A percentile compares a stretch with the other conserved stretches of the same genome.
These are phyloP conservation scores for Engystomops pustulosus DNA, from an alignment of 2,113 vertebrate genomes.

Conservation along the genomic window DNA sequence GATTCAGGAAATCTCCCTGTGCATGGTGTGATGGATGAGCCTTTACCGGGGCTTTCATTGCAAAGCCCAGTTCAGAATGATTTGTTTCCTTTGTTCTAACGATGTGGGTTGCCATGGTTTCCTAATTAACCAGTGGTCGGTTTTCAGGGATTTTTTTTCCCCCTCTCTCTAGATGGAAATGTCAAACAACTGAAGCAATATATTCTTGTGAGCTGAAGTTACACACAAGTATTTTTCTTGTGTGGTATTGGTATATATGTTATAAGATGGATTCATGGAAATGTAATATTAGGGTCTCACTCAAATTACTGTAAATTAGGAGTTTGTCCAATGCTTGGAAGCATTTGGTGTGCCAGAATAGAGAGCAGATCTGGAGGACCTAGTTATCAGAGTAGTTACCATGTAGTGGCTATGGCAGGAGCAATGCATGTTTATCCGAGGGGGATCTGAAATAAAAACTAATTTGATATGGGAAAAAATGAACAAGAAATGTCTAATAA, in stretches of 20 bases:
- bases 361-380: too few relatives aligned
- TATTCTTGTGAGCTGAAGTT: slow-evolving; percentile 6
- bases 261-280: too few relatives aligned
- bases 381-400: too few relatives aligned
- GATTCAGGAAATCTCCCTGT: slow-evolving; percentile 8
- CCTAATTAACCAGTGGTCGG: slow-evolving; percentile 49
- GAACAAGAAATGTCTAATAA: too few relatives aligned
- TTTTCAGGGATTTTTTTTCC: slow-evolving; percentile 25
- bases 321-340: background rate
- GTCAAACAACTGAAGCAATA: slow-evolving; percentile 9
- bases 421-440: too few relatives aligned
- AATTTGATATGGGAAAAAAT: too few relatives aligned
- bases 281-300: background rate
- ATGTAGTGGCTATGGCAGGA: too few relatives aligned
- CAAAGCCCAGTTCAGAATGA: slow-evolving; percentile 49
- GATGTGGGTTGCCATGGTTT: slow-evolving; percentile 47
- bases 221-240: background rate
- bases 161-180: slow-evolving; percentile 8
- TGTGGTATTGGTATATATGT: too few relatives aligned
- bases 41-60: slow-evolving; percentile 44
- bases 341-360: too few relatives aligned
- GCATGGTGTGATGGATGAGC: slow-evolving; percentile 52
- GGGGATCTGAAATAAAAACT: too few relatives aligned
- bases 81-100: slow-evolving; percentile 51
- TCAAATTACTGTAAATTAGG: background rate